These are phyloP conservation scores for Falco naumanni DNA, from an alignment of 2,797 vertebrate species.

Conservation along the genomic window DNA sequence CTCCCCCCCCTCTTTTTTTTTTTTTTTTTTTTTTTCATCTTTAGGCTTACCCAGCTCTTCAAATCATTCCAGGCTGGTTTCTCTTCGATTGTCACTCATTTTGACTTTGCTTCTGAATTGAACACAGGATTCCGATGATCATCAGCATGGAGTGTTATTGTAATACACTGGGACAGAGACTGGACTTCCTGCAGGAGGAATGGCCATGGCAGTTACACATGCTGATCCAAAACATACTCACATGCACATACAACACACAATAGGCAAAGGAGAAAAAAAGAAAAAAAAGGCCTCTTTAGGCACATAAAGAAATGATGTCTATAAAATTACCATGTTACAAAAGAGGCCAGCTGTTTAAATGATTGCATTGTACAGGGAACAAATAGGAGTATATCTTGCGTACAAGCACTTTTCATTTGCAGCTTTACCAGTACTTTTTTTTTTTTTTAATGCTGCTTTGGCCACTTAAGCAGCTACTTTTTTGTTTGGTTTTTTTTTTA, in stretches of 20 bases:
- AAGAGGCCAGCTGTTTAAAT: neutral
- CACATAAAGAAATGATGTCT: neutral
- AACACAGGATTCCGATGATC: neutral
- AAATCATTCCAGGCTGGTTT: slow-evolving; percentile 2
- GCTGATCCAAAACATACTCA: neutral
- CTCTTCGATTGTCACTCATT: neutral
- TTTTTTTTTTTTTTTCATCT: neutral
- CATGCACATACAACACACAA: neutral
- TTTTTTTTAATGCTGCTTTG: neutral
- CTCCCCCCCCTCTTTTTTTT: neutral
- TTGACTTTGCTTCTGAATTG: neutral
- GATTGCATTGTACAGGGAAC: neutral
- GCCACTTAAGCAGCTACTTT: neutral
- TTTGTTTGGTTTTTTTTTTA: neutral
- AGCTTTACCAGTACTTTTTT: neutral
- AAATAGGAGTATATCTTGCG: neutral
- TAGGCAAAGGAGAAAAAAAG: neutral
- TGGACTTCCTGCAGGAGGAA: neutral
- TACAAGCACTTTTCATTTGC: neutral
- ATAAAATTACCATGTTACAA: neutral
- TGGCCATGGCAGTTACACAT: neutral
- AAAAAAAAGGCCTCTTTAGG: neutral
- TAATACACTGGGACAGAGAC: neutral
- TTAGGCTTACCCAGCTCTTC: neutral
- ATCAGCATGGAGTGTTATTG: neutral